Percentiles rank a stretch among this genome's conserved stretches.
Conservation (phyloP, 2,797 vertebrate species). For the Vultur gryphus region DNA sequence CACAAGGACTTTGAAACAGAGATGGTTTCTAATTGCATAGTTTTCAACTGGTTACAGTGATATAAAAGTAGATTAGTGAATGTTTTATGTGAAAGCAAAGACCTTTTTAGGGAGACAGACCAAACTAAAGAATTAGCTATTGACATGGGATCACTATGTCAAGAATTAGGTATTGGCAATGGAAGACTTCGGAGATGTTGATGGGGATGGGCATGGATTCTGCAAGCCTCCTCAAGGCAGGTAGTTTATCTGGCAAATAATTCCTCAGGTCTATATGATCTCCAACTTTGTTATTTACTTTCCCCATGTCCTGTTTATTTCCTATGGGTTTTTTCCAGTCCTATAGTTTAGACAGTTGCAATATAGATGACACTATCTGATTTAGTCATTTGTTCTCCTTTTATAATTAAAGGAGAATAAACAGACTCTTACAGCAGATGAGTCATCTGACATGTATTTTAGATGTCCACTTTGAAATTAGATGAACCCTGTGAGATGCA, state of each 20-base stretch:
- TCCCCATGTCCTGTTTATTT: neutral
- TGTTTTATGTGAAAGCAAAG: neutral
- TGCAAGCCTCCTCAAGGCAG: neutral
- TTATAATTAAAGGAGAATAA: neutral
- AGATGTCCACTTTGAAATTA: neutral
- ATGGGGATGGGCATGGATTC: neutral
- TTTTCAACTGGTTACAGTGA: neutral
- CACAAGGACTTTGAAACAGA: neutral
- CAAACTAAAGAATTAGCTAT: neutral
- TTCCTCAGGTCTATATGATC: neutral
- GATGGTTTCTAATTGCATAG: neutral
- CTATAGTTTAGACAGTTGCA: neutral
- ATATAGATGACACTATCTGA: neutral
- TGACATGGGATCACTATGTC: neutral
- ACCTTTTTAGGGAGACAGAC: neutral
- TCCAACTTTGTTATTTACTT: neutral
- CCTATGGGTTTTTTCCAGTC: neutral
- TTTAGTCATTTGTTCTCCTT: neutral
- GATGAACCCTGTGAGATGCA: neutral
- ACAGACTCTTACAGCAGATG: neutral
- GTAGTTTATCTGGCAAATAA: neutral
- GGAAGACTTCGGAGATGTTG: neutral
- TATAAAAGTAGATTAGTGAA: neutral
- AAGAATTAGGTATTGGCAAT: neutral
- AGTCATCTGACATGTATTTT: neutral